Evolutionary conservation across 2,113 vertebrate genomes (phyloP).

Genomic region (Calidris pugnax): DNA sequence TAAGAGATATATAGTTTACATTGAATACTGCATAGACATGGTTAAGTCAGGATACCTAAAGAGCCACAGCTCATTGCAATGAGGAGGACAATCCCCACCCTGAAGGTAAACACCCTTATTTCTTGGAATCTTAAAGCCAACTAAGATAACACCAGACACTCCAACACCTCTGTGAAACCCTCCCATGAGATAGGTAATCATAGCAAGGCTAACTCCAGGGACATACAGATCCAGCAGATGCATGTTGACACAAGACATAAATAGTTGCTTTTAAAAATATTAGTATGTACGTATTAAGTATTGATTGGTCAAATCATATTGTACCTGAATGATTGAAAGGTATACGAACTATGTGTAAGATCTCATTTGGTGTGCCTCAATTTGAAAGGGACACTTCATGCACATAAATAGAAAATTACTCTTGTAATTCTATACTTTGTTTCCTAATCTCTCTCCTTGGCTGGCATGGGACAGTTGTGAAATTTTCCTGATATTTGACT

Average conservation of each 20-base stretch:
- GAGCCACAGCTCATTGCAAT: background rate
- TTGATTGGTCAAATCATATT: background rate
- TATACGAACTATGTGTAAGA: background rate
- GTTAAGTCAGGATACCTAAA: background rate
- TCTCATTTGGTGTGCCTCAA: background rate
- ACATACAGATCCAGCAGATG: background rate
- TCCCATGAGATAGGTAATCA: background rate
- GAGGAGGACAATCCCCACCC: background rate
- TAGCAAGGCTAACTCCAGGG: background rate
- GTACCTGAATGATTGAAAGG: background rate
- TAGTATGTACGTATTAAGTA: background rate
- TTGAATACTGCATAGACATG: background rate
- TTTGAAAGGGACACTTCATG: background rate
- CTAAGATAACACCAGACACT: background rate
- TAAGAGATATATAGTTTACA: background rate
- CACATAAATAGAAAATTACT: background rate
- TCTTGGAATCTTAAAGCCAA: background rate
- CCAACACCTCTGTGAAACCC: background rate
- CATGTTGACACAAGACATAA: background rate
- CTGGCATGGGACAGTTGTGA: rapidly evolving
- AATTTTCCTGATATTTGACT: background rate
- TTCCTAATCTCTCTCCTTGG: background rate
- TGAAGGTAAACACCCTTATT: background rate
- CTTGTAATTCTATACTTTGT: background rate
- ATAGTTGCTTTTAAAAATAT: background rate